These are phyloP conservation scores for Solenopsis fugax DNA, from an alignment of 1,140 invertebrate species.

Conservation along the genomic window DNA sequence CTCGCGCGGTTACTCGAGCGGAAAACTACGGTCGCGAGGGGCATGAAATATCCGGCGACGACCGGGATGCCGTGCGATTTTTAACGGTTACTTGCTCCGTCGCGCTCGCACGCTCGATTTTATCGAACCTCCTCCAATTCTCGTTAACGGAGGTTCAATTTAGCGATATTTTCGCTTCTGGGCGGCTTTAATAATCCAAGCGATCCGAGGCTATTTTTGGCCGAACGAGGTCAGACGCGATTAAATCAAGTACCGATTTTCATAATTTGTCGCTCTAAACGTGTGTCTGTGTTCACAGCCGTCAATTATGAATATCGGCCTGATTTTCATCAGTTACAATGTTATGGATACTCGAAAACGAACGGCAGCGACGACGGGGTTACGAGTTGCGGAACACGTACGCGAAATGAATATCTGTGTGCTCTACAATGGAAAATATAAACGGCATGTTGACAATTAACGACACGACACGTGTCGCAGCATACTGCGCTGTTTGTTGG, in stretches of 20 bases:
- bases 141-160: slow-evolving; percentile 38
- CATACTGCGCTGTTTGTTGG: slow-evolving; percentile 44
- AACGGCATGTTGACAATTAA: slow-evolving; percentile 62
- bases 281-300: background rate
- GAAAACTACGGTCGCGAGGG: slow-evolving; percentile 49
- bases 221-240: background rate
- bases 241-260: slow-evolving; percentile 13
- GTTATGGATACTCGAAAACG: slow-evolving; percentile 24
- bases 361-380: background rate
- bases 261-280: slow-evolving; percentile 3
- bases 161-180: slow-evolving; percentile 22
- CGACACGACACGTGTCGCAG: slow-evolving; percentile 61
- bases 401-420: slow-evolving; percentile 52
- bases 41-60: slow-evolving; percentile 54
- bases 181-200: slow-evolving; percentile 19
- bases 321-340: slow-evolving; percentile 16
- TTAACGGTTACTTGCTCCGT: slow-evolving; percentile 35
- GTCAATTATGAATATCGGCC: slow-evolving; percentile 49
- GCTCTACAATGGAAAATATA: slow-evolving; percentile 57
- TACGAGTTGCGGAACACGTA: slow-evolving; percentile 39
- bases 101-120: slow-evolving; percentile 10
- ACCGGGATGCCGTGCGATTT: slow-evolving; percentile 10
- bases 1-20: slow-evolving; percentile 39
- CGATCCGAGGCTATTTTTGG: background rate
- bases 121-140: slow-evolving; percentile 42